A percentile compares a stretch with the other conserved stretches of the same genome.
These are phyloP conservation scores for Promerops cafer DNA, from an alignment of 2,113 vertebrate species.

Conservation along the genomic window DNA sequence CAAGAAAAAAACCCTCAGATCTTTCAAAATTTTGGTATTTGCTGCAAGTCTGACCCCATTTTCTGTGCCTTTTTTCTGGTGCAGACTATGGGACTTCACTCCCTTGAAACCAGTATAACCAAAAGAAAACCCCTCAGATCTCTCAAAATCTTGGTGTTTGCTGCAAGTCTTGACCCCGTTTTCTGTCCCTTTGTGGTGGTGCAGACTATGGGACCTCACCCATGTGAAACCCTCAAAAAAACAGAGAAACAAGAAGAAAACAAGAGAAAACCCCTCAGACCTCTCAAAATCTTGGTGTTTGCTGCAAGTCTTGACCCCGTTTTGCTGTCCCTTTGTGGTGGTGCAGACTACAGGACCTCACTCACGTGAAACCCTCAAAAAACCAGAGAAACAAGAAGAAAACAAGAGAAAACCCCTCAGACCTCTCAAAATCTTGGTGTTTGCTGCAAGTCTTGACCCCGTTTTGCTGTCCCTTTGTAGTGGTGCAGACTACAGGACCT, in stretches of 20 bases:
- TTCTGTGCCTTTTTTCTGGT: background rate
- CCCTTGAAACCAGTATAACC: accelerated
- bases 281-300: background rate
- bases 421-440: background rate
- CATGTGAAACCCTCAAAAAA: background rate
- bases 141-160: background rate
- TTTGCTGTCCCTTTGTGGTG: background rate
- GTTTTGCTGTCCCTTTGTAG: background rate
- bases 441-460: accelerated
- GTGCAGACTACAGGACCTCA: accelerated
- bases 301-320: accelerated
- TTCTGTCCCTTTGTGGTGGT: background rate
- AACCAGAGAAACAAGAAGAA: background rate
- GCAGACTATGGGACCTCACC: background rate
- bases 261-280: background rate
- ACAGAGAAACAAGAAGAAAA: background rate
- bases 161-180: accelerated
- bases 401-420: background rate
- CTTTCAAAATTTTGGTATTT: accelerated
- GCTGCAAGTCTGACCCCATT: accelerated
- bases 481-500: no score
- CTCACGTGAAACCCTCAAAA: accelerated
- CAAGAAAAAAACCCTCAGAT: background rate
- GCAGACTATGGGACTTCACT: background rate
- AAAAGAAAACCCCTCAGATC: background rate